Evolutionary conservation across 1,140 invertebrate species (phyloP).

Genomic region (Chrysomallon squamiferum): DNA sequence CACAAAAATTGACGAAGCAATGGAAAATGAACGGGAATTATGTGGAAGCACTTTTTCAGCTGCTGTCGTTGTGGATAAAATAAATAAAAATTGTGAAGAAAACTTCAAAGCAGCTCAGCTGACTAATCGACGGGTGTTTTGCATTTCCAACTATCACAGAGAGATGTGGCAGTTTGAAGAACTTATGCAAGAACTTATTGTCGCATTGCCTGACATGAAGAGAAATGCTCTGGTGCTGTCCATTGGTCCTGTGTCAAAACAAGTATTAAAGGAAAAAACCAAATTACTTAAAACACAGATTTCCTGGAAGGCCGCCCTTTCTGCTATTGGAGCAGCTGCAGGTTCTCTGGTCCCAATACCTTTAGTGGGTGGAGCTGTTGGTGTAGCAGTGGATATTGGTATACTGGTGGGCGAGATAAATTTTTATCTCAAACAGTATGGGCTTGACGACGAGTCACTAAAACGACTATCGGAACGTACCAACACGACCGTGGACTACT

Average conservation of each 20-base stretch:
- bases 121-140: slow-evolving; percentile 2
- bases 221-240: slow-evolving; percentile 5
- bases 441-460: slow-evolving; percentile 14
- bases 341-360: slow-evolving; percentile 8
- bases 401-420: background rate
- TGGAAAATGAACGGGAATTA: slow-evolving; percentile 7
- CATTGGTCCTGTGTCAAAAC: slow-evolving; percentile 8
- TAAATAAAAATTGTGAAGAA: slow-evolving; percentile 7
- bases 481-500: background rate
- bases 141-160: slow-evolving; percentile 16
- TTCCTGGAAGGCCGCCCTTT: background rate
- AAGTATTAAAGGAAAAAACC: slow-evolving; percentile 14
- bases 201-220: slow-evolving; percentile 7
- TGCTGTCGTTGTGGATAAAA: background rate
- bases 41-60: slow-evolving; percentile 1
- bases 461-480: background rate
- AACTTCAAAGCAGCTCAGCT: slow-evolving; percentile 12
- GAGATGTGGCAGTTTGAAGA: slow-evolving; percentile 11
- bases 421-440: slow-evolving; percentile 17
- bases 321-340: background rate
- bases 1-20: slow-evolving; percentile 18
- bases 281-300: background rate
- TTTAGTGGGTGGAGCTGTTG: background rate
- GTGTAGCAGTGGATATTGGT: slow-evolving; percentile 3
- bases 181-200: slow-evolving; percentile 6